Evolutionary conservation across 2,888 invertebrate species (phyloP).

Genomic region (Sminthurides aquaticus): DNA sequence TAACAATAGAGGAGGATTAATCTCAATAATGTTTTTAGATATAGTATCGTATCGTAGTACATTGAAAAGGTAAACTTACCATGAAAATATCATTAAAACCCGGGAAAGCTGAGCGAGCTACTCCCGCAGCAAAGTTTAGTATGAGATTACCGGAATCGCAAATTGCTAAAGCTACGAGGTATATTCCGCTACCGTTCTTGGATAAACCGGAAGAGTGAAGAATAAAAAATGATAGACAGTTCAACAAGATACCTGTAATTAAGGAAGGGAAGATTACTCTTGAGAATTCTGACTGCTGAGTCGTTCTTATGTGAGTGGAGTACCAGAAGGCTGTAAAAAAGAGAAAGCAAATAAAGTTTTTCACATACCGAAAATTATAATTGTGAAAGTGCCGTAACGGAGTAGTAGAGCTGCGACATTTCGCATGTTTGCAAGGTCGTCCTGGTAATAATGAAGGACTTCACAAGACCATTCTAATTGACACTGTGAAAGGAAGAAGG

Average conservation of each 20-base stretch:
- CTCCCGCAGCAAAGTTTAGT: slow-evolving; percentile 46
- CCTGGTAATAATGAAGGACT: slow-evolving; percentile 45
- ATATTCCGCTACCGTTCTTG: slow-evolving; percentile 46
- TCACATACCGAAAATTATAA: slow-evolving; percentile 45
- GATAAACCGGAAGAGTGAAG: slow-evolving; percentile 45
- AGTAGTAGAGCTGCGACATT: slow-evolving; percentile 45
- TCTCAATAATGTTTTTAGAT: too few relatives aligned
- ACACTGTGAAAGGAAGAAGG: slow-evolving; percentile 20
- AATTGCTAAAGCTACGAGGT: slow-evolving; percentile 46
- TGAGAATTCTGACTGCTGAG: too few relatives aligned
- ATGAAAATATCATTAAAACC: slow-evolving; percentile 46
- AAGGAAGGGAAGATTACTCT: background rate
- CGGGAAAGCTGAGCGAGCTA: slow-evolving; percentile 45
- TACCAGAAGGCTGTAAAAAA: background rate
- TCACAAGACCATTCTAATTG: slow-evolving; percentile 46
- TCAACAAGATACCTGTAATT: slow-evolving; percentile 45
- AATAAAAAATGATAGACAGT: slow-evolving; percentile 46
- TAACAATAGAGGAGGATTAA: background rate
- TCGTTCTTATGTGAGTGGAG: too few relatives aligned
- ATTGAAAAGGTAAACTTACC: slow-evolving; percentile 42
- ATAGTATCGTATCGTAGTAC: too few relatives aligned
- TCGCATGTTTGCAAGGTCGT: slow-evolving; percentile 44
- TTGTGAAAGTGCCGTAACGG: slow-evolving; percentile 45
- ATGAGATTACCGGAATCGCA: slow-evolving; percentile 47
- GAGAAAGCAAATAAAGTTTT: background rate